phyloP scores from a whole-genome alignment of 2,797 vertebrate species.

The Buceros bicornis region DNA sequence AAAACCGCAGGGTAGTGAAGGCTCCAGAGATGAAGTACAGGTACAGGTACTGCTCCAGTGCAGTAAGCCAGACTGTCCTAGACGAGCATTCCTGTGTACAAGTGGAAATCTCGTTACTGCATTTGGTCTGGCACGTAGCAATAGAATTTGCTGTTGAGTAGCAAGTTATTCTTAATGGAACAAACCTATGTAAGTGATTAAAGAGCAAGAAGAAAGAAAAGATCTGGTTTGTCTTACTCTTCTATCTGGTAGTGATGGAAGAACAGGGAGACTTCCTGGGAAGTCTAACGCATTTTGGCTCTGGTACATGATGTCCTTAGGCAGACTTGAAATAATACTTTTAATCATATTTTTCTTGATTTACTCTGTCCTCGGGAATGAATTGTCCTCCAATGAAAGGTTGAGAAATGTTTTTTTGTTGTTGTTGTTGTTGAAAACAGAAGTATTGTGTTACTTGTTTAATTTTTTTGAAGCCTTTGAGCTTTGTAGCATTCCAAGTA shows the following conservation, averaged over 20 bases:
- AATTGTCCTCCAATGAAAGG: not conserved
- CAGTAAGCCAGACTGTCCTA: not conserved
- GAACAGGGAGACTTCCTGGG: not conserved
- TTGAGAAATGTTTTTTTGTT: not conserved
- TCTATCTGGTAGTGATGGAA: not conserved
- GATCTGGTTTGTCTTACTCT: not conserved
- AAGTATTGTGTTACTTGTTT: not conserved
- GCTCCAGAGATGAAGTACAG: not conserved
- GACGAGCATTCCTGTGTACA: not conserved
- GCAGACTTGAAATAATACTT: not conserved
- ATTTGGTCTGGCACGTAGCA: not conserved
- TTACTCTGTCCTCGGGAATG: not conserved
- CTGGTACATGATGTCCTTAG: not conserved
- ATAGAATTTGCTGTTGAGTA: not conserved
- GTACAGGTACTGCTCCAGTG: not conserved
- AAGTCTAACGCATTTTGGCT: not conserved
- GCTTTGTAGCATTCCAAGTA: not conserved
- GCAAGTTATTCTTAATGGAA: not conserved
- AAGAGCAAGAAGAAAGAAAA: not conserved
- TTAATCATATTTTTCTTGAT: not conserved
- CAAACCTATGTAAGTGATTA: not conserved
- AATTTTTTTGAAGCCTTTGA: not conserved
- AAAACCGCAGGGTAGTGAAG: not conserved
- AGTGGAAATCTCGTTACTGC: not conserved
- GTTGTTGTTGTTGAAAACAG: not conserved